Evolutionary conservation across 2,797 vertebrate genomes (phyloP), one percentile per base, ranked within the genome.

Genomic region (Vireo griseus): DNA sequence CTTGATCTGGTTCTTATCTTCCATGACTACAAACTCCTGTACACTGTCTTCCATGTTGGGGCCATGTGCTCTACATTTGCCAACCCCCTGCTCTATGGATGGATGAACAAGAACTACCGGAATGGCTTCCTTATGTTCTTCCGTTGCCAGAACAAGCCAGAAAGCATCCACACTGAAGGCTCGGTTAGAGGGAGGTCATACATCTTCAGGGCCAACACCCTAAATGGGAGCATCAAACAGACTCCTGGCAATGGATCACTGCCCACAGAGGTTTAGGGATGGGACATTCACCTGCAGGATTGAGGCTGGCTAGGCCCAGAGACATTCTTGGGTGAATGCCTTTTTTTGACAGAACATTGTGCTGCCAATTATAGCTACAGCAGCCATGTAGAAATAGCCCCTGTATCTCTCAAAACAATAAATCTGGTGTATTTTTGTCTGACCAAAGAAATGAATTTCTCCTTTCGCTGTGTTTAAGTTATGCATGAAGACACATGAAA

Each of bases 71-170:
- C 99, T 8, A 99, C 99, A 1, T 99, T 99, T 87, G 97, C 98
- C 89, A 99, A 99, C 95, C 99, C 99, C 13, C 78, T 99, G 37
- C 98, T 99, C 33, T 99, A 99, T 0, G 99, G 99, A 44, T 99
- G 99, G 99, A 99, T 99, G 99, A 99, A 99, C 97, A 99, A 99
- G 97, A 99, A 99, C 97, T 99, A 99, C 97, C 97, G 99, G 94
- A 99, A 99, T 0, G 99, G 99, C 54, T 99, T 99, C 97, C 97
- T 99, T 44, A 98, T 98, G 98, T 98, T 99, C 75, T 99, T 99
- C 95, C 98, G 98, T 50, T 99, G 99, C 50, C 98, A 99, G 94
- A 98, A 99, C 90, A 99, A 98, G 77, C 98, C 98, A 0, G 98
- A 99, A 40, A 97, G 97, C 79, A 98, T 99, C 94, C 98, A 98